Conservation (phyloP, 2,797 vertebrate genomes). For the Delichon dasypus region DNA sequence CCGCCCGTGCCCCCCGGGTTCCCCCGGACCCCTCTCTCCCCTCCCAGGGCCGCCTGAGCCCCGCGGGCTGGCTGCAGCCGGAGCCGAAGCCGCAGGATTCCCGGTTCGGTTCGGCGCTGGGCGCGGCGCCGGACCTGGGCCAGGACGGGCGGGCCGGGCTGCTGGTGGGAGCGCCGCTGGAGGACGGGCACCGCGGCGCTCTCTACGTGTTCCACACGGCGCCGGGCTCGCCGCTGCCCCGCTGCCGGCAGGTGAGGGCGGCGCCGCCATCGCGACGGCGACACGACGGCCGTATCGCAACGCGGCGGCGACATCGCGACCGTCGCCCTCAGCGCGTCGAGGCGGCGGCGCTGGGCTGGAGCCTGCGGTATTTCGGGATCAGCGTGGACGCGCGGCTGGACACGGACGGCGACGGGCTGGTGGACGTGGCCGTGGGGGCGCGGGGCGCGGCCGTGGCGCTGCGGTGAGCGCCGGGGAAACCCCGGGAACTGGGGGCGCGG, state of each 20-base stretch:
- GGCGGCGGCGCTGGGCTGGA: constrained; percentile 76
- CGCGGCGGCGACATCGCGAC: too few relatives aligned
- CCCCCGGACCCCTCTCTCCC: accelerated
- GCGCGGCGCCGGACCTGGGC: constrained; percentile 86
- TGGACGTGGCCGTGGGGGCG: constrained; percentile 91
- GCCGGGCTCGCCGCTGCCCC: constrained; percentile 76
- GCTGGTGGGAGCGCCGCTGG: constrained; percentile 90
- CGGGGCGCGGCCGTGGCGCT: constrained; percentile 85
- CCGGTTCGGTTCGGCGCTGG: constrained; percentile 89
- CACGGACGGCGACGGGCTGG: constrained; percentile 88
- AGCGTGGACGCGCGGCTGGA: constrained; percentile 87
- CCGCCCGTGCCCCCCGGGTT: too few relatives aligned
- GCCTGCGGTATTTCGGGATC: constrained; percentile 89
- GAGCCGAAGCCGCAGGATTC: constrained; percentile 83
- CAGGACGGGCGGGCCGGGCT: constrained; percentile 86
- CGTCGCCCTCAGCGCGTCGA: constrained; percentile 80
- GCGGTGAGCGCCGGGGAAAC: neutral
- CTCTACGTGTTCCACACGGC: constrained; percentile 89
- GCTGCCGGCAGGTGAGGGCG: constrained; percentile 81
- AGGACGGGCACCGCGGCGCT: constrained; percentile 90
- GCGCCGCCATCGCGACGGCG: neutral
- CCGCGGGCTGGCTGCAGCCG: constrained; percentile 83
- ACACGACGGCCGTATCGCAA: too few relatives aligned
- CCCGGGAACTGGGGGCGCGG: too few relatives aligned
- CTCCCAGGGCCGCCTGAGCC: constrained; percentile 75